These are phyloP conservation scores for Ellobius talpinus DNA, from an alignment of 2,113 vertebrate species.

Conservation along the genomic window DNA sequence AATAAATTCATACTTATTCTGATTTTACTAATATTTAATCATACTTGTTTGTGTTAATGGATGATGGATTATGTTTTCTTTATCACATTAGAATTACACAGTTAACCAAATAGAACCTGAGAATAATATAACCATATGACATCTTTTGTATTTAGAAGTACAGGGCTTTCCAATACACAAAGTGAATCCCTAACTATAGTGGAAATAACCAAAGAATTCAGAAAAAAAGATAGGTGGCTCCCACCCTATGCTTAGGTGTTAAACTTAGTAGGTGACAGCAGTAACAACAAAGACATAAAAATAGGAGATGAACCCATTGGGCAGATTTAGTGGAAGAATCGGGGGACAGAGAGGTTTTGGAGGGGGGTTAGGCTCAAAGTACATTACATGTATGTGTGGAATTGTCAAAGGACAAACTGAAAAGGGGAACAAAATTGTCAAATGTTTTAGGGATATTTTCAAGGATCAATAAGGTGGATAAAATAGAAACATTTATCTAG, in stretches of 20 bases:
- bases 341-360: neutral
- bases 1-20: neutral
- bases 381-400: neutral
- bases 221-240: neutral
- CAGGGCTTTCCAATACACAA: neutral
- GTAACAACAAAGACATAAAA: neutral
- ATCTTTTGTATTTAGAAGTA: neutral
- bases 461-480: neutral
- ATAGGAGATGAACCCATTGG: neutral
- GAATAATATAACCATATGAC: neutral
- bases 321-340: neutral
- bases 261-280: neutral
- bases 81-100: neutral
- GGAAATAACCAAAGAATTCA: neutral
- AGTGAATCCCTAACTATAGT: neutral
- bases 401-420: neutral
- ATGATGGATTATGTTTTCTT: neutral
- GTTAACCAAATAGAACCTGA: neutral
- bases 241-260: neutral
- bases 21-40: neutral
- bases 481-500: neutral
- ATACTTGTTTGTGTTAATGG: neutral
- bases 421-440: neutral
- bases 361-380: neutral
- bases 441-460: neutral